These are phyloP conservation scores for Sinohyriopsis cumingii DNA, from an alignment of 2,888 invertebrate genomes.

Conservation along the genomic window DNA sequence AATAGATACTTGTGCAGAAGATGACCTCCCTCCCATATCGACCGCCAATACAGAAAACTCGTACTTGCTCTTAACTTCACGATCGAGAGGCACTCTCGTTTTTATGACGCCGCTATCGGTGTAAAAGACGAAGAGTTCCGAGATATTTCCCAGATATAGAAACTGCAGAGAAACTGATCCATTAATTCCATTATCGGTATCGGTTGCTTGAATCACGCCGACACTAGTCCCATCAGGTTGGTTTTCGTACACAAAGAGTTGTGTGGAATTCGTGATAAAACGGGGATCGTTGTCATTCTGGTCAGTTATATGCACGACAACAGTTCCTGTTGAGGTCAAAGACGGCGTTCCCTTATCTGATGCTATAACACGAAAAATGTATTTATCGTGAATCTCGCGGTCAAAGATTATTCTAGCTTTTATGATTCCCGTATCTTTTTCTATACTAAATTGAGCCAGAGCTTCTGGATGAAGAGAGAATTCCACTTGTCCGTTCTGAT, in stretches of 20 bases:
- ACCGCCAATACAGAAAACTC: conserved; percentile 52
- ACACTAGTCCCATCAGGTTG: conserved; percentile 36
- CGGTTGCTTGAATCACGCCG: conserved; percentile 49
- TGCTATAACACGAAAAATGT: conserved; percentile 50
- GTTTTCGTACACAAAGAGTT: conserved; percentile 49
- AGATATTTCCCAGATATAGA: conserved; percentile 23
- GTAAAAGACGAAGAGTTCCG: conserved; percentile 31
- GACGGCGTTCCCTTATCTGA: conserved; percentile 46
- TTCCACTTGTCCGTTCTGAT: conserved; percentile 45
- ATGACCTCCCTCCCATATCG: conserved; percentile 56
- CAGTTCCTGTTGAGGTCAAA: conserved; percentile 46
- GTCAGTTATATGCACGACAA: conserved; percentile 51
- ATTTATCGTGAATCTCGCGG: conserved; percentile 42
- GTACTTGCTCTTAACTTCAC: conserved; percentile 45
- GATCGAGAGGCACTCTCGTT: conserved; percentile 45
- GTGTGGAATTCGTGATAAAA: conserved; percentile 37
- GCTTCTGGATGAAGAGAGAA: conserved; percentile 48
- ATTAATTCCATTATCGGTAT: conserved; percentile 52
- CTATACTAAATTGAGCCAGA: conserved; percentile 46
- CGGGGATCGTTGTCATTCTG: conserved; percentile 57
- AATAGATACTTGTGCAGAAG: conserved; percentile 50
- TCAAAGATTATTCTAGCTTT: conserved; percentile 50
- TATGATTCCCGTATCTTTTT: conserved; percentile 51
- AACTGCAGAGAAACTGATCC: conserved; percentile 40
- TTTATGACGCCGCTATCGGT: conserved; percentile 36